phyloP scores from a whole-genome alignment of 23 tunicate genomes.

The Trididemnum miniatum region DNA sequence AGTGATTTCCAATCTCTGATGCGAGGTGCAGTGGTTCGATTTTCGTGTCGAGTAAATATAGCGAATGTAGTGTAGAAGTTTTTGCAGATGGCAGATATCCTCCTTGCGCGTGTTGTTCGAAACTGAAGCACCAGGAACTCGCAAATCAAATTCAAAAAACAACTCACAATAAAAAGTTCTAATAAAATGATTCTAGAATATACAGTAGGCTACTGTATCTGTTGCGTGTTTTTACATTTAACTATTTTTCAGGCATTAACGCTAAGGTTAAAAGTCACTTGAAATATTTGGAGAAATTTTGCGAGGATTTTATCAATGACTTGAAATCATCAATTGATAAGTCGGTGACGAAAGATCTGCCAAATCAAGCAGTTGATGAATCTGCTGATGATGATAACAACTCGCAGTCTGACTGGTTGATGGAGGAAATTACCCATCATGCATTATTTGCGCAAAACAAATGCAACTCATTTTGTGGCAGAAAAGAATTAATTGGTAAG shows the following conservation, averaged over 20 bases:
- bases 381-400: neutral
- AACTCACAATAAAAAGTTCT: too few relatives aligned
- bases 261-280: constrained; percentile 26
- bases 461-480: constrained; percentile 66
- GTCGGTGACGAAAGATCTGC: neutral
- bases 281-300: constrained; percentile 46
- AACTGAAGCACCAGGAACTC: too few relatives aligned
- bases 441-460: constrained; percentile 46
- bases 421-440: constrained; percentile 79
- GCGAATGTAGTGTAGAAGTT: too few relatives aligned
- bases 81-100: too few relatives aligned
- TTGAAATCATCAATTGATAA: constrained; percentile 32
- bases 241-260: constrained; percentile 31
- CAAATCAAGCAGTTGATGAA: neutral
- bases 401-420: constrained; percentile 35
- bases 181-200: too few relatives aligned
- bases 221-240: too few relatives aligned
- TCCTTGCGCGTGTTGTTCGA: too few relatives aligned
- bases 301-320: constrained; percentile 67
- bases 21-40: too few relatives aligned
- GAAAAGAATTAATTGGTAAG: constrained; percentile 60
- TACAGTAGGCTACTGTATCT: too few relatives aligned
- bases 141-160: too few relatives aligned
- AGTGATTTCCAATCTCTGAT: too few relatives aligned
- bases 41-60: too few relatives aligned